phyloP scores from a whole-genome alignment of 1,140 invertebrate species.

The Bacillus rossius region DNA sequence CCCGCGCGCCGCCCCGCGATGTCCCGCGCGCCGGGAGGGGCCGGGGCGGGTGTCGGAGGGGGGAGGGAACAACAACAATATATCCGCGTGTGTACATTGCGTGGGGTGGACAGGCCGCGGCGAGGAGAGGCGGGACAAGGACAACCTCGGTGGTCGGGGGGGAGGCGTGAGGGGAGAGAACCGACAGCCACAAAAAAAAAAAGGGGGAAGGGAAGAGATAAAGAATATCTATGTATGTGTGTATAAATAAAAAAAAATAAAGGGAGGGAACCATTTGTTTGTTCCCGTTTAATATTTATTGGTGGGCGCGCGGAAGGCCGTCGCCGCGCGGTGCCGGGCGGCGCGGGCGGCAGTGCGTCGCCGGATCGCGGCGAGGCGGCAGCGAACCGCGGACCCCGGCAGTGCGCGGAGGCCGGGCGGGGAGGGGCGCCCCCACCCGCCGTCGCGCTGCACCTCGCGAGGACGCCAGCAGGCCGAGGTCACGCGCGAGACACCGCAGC shows the following conservation, averaged over 20 bases:
- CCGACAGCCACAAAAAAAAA: background rate
- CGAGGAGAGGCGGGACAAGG: slow-evolving; percentile 6
- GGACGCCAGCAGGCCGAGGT: no score
- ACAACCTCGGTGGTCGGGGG: background rate
- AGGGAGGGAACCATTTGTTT: slow-evolving; percentile 16
- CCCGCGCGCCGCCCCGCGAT: background rate
- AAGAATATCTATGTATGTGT: background rate
- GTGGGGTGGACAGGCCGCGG: background rate
- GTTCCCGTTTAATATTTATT: slow-evolving; percentile 19
- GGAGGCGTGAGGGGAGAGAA: background rate
- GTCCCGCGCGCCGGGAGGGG: background rate
- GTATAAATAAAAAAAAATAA: slow-evolving; percentile 3
- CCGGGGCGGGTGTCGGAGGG: background rate
- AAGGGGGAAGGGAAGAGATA: background rate
- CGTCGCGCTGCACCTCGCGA: background rate
- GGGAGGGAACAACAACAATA: background rate
- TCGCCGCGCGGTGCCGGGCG: no score
- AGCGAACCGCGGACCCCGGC: background rate
- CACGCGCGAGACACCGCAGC: no score
- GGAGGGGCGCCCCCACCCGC: background rate
- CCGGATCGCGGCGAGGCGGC: background rate
- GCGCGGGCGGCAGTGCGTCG: background rate
- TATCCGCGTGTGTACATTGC: background rate
- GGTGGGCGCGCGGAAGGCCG: slow-evolving; percentile 1
- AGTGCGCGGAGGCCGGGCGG: background rate